Conservation (phyloP, 2,888 invertebrate genomes). For the Phortica magna region DNA sequence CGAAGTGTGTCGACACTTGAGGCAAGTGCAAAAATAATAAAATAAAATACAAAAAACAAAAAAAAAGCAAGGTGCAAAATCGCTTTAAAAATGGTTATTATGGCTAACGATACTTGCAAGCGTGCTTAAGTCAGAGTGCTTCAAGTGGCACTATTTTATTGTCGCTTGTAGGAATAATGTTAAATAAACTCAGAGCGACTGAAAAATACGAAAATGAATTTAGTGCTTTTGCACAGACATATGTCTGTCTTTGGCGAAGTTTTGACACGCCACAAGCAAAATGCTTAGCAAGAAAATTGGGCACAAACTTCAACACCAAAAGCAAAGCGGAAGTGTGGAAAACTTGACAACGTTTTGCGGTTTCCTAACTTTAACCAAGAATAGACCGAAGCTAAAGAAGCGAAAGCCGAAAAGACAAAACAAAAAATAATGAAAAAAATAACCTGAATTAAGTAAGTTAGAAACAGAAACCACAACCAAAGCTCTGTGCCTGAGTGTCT, state of each 20-base stretch:
- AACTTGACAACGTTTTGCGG: slow-evolving; percentile 64
- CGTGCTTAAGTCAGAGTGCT: not conserved
- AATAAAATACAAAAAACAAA: not conserved
- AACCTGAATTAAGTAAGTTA: not conserved
- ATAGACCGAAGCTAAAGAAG: slow-evolving; percentile 1
- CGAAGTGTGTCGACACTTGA: slow-evolving; percentile 19
- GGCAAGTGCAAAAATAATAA: slow-evolving; percentile 24
- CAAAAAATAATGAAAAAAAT: not conserved
- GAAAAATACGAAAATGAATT: too few species aligned
- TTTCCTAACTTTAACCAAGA: slow-evolving; percentile 24
- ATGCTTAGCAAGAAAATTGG: not conserved
- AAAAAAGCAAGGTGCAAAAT: not conserved
- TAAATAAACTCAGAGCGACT: too few species aligned
- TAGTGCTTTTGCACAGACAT: too few species aligned
- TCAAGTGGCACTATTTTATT: too few species aligned
- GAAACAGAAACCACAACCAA: slow-evolving; percentile 2
- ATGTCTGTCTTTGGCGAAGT: too few species aligned
- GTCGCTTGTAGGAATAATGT: too few species aligned
- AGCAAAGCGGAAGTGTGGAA: slow-evolving; percentile 58
- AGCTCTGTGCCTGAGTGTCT: not conserved
- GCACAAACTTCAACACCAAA: not conserved
- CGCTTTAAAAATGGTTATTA: not conserved
- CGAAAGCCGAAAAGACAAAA: not conserved
- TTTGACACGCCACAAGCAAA: not conserved
- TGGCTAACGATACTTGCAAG: slow-evolving; percentile 25